These are phyloP conservation scores for Leptoteleia sp. DNA, from an alignment of 1,140 invertebrate species.

Conservation along the genomic window DNA sequence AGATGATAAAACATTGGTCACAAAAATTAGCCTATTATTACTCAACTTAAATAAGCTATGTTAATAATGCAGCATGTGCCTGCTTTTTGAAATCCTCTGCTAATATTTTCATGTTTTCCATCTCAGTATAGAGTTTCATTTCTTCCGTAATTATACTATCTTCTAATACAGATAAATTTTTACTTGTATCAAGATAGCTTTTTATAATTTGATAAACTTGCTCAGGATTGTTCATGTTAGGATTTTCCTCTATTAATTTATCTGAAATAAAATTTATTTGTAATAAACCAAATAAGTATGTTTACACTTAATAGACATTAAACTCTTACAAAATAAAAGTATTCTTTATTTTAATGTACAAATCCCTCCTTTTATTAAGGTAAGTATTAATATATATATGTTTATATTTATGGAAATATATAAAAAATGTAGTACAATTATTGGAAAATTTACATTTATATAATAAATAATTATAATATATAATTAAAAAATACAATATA, in stretches of 20 bases:
- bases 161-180: conserved; percentile 38
- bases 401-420: not conserved
- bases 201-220: conserved; percentile 51
- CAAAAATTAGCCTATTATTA: too few relatives aligned
- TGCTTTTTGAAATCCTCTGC: conserved; percentile 49
- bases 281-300: too few relatives aligned
- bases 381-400: not conserved
- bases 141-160: conserved; percentile 41
- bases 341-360: too few relatives aligned
- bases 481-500: too few relatives aligned
- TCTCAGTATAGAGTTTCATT: conserved; percentile 26
- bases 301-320: too few relatives aligned
- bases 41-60: too few relatives aligned
- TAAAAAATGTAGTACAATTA: too few relatives aligned
- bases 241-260: conserved; percentile 18
- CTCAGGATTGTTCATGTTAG: conserved; percentile 45
- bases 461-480: too few relatives aligned
- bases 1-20: too few relatives aligned
- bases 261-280: conserved; percentile 47
- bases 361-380: too few relatives aligned
- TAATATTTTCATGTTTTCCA: conserved; percentile 45
- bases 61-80: conserved; percentile 41
- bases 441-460: too few relatives aligned
- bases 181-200: conserved; percentile 42
- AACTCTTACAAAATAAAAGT: too few relatives aligned